Percentiles rank a stretch among this genome's conserved stretches.
Conservation (phyloP, 2,797 vertebrate genomes). For the Alcedo quadribrachys region DNA sequence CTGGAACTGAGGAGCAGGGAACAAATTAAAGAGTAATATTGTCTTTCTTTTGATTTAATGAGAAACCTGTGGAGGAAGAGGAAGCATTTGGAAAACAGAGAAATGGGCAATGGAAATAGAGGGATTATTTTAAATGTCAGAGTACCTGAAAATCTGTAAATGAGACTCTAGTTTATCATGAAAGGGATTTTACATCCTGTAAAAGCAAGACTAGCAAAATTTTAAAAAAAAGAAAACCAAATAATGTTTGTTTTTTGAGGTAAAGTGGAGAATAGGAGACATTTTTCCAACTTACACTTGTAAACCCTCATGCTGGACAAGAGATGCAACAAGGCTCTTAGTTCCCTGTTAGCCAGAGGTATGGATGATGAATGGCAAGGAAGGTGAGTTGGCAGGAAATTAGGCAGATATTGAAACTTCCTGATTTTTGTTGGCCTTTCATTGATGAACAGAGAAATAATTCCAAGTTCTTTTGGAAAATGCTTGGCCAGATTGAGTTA, state of each 20-base stretch:
- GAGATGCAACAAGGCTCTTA: neutral
- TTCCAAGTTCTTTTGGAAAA: slow-evolving; percentile 23
- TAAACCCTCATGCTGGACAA: neutral
- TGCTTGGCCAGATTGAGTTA: neutral
- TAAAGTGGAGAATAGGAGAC: neutral
- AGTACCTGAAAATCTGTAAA: neutral
- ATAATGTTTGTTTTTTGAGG: accelerated
- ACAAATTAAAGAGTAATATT: neutral
- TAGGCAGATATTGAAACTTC: neutral
- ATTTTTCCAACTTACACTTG: neutral
- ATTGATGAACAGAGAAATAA: neutral
- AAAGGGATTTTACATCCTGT: neutral
- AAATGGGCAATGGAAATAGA: neutral
- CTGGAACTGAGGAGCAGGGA: neutral
- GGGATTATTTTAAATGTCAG: neutral
- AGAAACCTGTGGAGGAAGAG: neutral
- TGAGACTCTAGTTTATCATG: neutral
- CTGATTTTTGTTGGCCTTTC: neutral
- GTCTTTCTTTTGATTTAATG: neutral
- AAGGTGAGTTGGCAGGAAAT: neutral
- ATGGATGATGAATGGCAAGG: neutral
- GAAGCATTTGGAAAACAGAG: neutral
- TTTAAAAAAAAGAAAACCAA: neutral
- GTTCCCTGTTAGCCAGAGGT: neutral
- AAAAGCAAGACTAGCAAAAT: neutral